These are phyloP conservation scores for Microctonus hyperodae DNA, from an alignment of 2,888 invertebrate genomes.

Conservation along the genomic window DNA sequence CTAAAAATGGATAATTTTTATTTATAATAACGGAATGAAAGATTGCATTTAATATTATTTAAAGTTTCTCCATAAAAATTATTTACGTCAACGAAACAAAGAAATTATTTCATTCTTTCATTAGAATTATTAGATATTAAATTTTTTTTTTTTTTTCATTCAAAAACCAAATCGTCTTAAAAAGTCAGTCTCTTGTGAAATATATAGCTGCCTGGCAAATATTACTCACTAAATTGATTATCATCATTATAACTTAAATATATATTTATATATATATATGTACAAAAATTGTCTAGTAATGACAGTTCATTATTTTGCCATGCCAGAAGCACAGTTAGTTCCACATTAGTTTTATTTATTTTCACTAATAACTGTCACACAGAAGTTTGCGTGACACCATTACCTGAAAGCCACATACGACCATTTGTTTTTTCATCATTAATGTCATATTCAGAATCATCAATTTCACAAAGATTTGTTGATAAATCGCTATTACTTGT, in stretches of 20 bases:
- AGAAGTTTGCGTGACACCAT: constrained; percentile 62
- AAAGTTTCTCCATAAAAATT: not conserved
- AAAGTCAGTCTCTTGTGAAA: constrained; percentile 43
- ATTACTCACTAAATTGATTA: constrained; percentile 40
- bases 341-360: constrained; percentile 12
- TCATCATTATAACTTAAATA: constrained; percentile 31
- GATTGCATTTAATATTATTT: not conserved
- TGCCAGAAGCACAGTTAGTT: constrained; percentile 34
- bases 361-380: constrained; percentile 57
- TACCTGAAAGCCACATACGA: constrained; percentile 58
- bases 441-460: constrained; percentile 81
- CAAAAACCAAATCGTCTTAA: constrained; percentile 21
- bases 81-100: not conserved
- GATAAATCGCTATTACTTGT: constrained; percentile 87
- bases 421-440: constrained; percentile 61
- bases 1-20: not conserved
- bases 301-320: constrained; percentile 33
- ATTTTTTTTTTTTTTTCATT: constrained; percentile 12
- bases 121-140: constrained; percentile 4
- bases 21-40: not conserved
- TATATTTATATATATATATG: constrained; percentile 54
- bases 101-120: not conserved
- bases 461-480: constrained; percentile 89
- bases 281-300: constrained; percentile 54
- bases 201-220: constrained; percentile 56